Conservation (phyloP, 1,140 invertebrate genomes). For the Pogonus chalceus region DNA sequence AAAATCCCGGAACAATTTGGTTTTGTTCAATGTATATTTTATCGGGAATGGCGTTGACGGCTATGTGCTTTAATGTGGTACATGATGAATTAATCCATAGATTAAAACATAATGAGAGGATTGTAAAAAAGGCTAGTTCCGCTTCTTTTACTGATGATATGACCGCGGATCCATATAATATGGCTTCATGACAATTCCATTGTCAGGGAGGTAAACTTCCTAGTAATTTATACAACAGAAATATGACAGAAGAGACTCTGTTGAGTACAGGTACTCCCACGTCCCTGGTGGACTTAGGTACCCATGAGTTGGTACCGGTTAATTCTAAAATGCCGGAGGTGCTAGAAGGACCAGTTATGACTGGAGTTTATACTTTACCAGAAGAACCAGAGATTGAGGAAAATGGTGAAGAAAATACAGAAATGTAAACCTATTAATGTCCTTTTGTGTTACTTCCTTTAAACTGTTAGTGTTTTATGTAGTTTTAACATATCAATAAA, state of each 20-base stretch:
- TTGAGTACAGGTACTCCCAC: conserved; percentile 48
- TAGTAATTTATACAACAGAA: conserved; percentile 46
- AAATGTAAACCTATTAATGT: conserved; percentile 37
- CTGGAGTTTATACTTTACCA: conserved; percentile 51
- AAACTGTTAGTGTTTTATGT: not conserved
- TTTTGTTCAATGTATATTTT: conserved; percentile 93
- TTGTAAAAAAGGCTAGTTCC: conserved; percentile 34
- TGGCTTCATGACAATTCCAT: conserved; percentile 58
- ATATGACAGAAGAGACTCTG: conserved; percentile 54
- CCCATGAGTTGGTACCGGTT: conserved; percentile 24
- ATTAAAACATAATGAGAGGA: conserved; percentile 45
- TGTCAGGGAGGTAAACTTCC: conserved; percentile 30
- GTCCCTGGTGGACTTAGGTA: conserved; percentile 35
- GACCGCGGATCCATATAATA: conserved; percentile 42
- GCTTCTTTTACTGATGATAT: conserved; percentile 42
- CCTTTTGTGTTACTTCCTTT: not conserved
- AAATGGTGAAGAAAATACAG: conserved; percentile 45
- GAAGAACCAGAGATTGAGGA: conserved; percentile 54
- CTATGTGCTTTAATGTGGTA: conserved; percentile 96
- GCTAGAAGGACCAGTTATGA: conserved; percentile 33
- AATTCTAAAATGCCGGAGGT: conserved; percentile 33
- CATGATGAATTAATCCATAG: conserved; percentile 85
- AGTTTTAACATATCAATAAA: not conserved
- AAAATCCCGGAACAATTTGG: conserved; percentile 64
- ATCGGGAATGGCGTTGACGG: conserved; percentile 90